phyloP scores from a whole-genome alignment of 1,140 invertebrate genomes.

The Homarus americanus region DNA sequence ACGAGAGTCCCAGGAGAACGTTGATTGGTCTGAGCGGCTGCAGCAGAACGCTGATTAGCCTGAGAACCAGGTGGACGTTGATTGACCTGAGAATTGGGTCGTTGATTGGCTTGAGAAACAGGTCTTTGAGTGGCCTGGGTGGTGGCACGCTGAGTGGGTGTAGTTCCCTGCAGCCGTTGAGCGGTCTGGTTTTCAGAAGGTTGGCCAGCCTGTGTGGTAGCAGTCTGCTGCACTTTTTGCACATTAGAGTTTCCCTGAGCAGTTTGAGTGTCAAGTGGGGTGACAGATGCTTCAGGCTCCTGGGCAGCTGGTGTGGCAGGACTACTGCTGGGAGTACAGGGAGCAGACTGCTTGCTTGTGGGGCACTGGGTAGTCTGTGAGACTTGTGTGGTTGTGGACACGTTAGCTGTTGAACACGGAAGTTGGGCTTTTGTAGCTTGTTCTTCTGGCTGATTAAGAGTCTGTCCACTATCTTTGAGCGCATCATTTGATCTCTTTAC shows the following conservation, averaged over 20 bases:
- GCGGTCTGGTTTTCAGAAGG: background rate
- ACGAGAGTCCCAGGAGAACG: background rate
- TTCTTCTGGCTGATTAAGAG: background rate
- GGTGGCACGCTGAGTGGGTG: background rate
- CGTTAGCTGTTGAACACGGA: background rate
- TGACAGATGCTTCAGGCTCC: background rate
- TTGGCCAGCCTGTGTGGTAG: background rate
- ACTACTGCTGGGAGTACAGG: background rate
- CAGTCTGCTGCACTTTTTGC: background rate
- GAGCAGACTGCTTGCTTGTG: background rate
- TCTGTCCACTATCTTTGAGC: background rate
- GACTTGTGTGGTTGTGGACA: background rate
- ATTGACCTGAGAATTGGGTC: background rate
- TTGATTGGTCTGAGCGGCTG: too few species aligned
- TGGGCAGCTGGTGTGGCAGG: background rate
- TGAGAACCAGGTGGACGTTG: background rate
- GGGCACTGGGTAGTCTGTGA: background rate
- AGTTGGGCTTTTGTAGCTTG: background rate
- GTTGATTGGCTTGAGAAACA: background rate
- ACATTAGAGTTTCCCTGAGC: background rate
- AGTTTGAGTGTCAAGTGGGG: background rate
- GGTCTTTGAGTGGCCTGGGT: background rate
- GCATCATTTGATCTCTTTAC: conserved; percentile 46
- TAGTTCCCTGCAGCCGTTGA: background rate
- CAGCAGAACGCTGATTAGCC: background rate